Base-by-base conservation (phyloP, 2,113 vertebrate genomes). In the Scomber scombrus region DNA sequence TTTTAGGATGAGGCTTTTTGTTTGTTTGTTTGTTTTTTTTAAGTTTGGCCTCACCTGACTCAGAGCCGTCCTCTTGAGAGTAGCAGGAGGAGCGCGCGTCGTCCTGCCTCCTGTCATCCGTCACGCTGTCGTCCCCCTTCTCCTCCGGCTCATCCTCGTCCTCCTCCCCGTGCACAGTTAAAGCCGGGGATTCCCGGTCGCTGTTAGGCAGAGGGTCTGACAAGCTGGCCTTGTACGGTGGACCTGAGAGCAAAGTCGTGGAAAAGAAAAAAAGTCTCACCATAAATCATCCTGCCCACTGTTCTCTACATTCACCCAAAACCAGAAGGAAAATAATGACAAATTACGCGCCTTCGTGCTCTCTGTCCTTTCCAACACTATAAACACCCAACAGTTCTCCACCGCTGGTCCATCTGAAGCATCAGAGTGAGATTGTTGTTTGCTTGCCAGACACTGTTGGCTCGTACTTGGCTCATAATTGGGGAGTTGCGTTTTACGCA, bases 131-230 rank as follows among this genome's bases (percentile, higher is more conserved):
- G 1, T 80, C 82, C 55, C 80, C 40, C 64, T 61, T 67, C 49
- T 88, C n/a, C 72, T 79, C 85, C 69, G 83, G 54, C 34, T 93
- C 64, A n/a, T 93, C 92, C 7, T 40, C 34, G 1, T 71, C 91
- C 18, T 87, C 91, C 45, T 93, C 89, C 31, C 73, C 67, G 60
- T 92, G 93, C 31, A 95, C 95, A 12, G 88, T 64, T 2, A 89
- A 85, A 91, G 93, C 90, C 0, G 95, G 95, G 0, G 95, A 96
- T 78, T 95, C 95, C 71, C 93, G 90, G 77, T 95, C 94, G 62
- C 95, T 95, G 63, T 90, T 92, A 89, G 88, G 58, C 84, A 66
- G 69, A 11, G 75, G 87, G 10, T 77, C 71, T 2, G 34, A 77
- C 71, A 31, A 23, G 18, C 58, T 26, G 21, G 40, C 52, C 10